These are phyloP conservation scores for Grus americana DNA, from an alignment of 2,113 vertebrate genomes.

Conservation along the genomic window DNA sequence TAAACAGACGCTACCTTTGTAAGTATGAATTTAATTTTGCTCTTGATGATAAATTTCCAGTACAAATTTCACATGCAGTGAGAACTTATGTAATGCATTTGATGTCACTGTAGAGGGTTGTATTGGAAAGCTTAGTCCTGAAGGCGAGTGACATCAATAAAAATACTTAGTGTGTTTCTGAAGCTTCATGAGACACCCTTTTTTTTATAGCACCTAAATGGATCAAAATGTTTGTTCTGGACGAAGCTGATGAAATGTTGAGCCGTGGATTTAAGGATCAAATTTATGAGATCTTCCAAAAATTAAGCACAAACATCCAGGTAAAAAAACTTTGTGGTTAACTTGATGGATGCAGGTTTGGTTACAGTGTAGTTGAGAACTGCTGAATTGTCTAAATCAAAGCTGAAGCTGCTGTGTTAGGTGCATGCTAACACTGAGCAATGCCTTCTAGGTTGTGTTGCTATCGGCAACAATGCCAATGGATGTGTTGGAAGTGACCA, in stretches of 20 bases:
- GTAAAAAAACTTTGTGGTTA: slow-evolving; percentile 61
- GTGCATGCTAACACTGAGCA: rapidly evolving
- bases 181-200: rapidly evolving
- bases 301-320: slow-evolving; percentile 96
- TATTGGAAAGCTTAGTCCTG: not conserved
- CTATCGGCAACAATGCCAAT: slow-evolving; percentile 98
- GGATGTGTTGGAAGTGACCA: slow-evolving; percentile 98
- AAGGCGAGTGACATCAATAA: not conserved
- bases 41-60: rapidly evolving
- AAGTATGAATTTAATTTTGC: slow-evolving; percentile 46
- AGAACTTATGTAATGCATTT: not conserved
- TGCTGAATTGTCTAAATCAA: not conserved
- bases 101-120: not conserved
- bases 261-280: slow-evolving; percentile 99
- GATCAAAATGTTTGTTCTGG: slow-evolving; percentile 99
- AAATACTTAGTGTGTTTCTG: not conserved
- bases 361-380: not conserved
- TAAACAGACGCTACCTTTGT: slow-evolving; percentile 88
- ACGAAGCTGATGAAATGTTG: slow-evolving; percentile 99
- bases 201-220: slow-evolving; percentile 85
- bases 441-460: slow-evolving; percentile 85
- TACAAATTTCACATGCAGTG: rapidly evolving
- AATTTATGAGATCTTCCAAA: slow-evolving; percentile 99
- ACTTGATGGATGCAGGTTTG: not conserved
- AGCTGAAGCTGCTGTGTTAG: not conserved